Base-by-base conservation (phyloP, 2,797 vertebrate genomes). In the Synaphobranchus kaupii region DNA sequence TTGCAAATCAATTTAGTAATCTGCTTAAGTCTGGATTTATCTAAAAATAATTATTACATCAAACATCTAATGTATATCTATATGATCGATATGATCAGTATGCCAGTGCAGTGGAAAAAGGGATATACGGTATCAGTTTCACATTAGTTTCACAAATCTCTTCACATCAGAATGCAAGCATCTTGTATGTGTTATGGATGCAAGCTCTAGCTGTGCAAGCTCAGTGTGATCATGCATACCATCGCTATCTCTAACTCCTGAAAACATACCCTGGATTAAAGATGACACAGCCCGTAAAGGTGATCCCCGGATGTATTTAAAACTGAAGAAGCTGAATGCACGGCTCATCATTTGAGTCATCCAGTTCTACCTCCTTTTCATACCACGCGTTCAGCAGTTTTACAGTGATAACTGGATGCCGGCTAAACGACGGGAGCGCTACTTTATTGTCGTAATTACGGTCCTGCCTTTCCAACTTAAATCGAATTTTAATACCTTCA, bases 21-120 rank as follows among this genome's bases (percentile, higher is more conserved):
- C 47, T 48, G 44, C 47, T 80, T 80, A 68, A 68, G 12, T n/a
- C 44, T 78, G 73, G 34, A 78, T 78, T 78, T 78, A 78, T 47
- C 73, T 81, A 50, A 81, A 81, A 50, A 20, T 13, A 81, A 81
- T 81, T 50, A 50, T 50, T 50, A 13, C 78, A n/a, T 50, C 17
- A 81, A 50, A 48, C 47, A 81, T 50, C 25, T 48, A 25, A 78
- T 78, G 73, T 17, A 39, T 8, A 78, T 78, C 34, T 10, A 48
- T 22, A 81, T n/a, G 47, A 34, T 22, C 8, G 2, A 48, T 22
- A 81, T n/a, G 47, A 34, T 22, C 8, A 9, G 5, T 81, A 25
- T 81, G 44, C 44, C 22, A 81, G 34, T 9, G 34, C 73, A 76
- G 34, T 44, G 20, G 34, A 44, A 76, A 76, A 73, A 44, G 31